These are phyloP conservation scores for Mobula birostris DNA, from an alignment of 2,113 vertebrate species.

Conservation along the genomic window DNA sequence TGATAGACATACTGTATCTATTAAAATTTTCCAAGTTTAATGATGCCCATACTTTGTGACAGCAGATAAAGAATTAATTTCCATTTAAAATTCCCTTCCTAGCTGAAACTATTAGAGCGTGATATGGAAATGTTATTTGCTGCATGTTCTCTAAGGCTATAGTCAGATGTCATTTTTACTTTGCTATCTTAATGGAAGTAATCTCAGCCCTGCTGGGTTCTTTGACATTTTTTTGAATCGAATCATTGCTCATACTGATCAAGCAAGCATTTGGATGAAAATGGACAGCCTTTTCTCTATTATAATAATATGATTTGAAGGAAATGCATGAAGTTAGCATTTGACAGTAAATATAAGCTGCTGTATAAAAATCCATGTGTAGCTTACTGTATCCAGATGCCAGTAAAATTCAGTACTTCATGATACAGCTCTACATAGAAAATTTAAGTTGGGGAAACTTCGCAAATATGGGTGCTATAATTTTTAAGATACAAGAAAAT, in stretches of 20 bases:
- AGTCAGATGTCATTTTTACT: slow-evolving; percentile 46
- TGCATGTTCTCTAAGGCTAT: slow-evolving; percentile 49
- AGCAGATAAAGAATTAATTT: slow-evolving; percentile 52
- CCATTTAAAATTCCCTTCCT: slow-evolving; percentile 49
- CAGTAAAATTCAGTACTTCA: neutral
- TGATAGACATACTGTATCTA: slow-evolving; percentile 38
- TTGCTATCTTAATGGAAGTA: slow-evolving; percentile 48
- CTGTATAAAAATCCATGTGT: slow-evolving; percentile 21
- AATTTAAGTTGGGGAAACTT: neutral
- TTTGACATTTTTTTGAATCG: slow-evolving; percentile 48
- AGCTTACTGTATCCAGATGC: neutral
- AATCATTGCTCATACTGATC: slow-evolving; percentile 45
- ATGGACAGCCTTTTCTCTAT: slow-evolving; percentile 44
- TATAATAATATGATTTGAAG: slow-evolving; percentile 42
- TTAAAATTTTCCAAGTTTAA: slow-evolving; percentile 47
- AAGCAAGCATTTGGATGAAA: slow-evolving; percentile 48
- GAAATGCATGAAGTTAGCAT: slow-evolving; percentile 38
- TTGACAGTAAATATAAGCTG: slow-evolving; percentile 37
- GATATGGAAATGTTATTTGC: slow-evolving; percentile 49
- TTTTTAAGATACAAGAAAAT: neutral
- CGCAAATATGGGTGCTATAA: neutral
- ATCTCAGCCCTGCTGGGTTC: slow-evolving; percentile 45
- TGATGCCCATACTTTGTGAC: slow-evolving; percentile 47
- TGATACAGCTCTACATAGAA: neutral
- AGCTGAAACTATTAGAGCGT: slow-evolving; percentile 48